A percentile compares a stretch with the other conserved stretches of the same genome.
Conservation (phyloP, 2,113 vertebrate genomes). For the Notarius quadriscutis region DNA sequence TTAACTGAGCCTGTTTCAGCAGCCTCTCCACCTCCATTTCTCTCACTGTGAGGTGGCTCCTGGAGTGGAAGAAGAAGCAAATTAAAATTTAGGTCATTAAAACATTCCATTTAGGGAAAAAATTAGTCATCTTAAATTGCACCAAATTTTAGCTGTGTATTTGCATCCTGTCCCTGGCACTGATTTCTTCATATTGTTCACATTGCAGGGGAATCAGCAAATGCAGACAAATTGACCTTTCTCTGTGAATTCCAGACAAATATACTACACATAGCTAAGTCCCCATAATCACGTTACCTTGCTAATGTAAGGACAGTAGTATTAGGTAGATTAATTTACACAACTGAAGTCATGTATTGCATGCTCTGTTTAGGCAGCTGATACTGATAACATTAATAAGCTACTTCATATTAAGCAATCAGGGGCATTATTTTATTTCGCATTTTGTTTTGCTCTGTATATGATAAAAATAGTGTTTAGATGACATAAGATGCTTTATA, state of each 20-base stretch:
- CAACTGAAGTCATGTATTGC: background rate
- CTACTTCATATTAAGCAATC: background rate
- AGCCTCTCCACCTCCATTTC: conserved; percentile 14
- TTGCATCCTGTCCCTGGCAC: background rate
- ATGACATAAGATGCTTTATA: too few relatives aligned
- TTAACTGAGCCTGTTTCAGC: conserved; percentile 45
- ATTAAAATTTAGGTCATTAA: background rate
- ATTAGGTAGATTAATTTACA: background rate
- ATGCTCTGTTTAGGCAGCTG: background rate
- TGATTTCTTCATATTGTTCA: background rate
- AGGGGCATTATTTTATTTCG: background rate
- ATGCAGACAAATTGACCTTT: background rate
- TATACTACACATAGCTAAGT: background rate
- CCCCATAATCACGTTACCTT: background rate
- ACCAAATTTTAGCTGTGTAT: background rate
- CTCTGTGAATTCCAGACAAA: background rate
- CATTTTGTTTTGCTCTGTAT: background rate
- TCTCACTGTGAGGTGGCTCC: conserved; percentile 26
- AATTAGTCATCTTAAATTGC: background rate
- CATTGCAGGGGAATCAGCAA: background rate
- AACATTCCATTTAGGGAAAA: background rate
- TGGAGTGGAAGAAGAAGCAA: background rate
- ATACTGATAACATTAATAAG: background rate
- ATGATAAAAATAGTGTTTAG: background rate
- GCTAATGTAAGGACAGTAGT: background rate